A percentile compares a stretch with the other conserved stretches of the same genome.
These are phyloP conservation scores for Hyperoplus immaculatus DNA, from an alignment of 2,797 vertebrate species.

Conservation along the genomic window DNA sequence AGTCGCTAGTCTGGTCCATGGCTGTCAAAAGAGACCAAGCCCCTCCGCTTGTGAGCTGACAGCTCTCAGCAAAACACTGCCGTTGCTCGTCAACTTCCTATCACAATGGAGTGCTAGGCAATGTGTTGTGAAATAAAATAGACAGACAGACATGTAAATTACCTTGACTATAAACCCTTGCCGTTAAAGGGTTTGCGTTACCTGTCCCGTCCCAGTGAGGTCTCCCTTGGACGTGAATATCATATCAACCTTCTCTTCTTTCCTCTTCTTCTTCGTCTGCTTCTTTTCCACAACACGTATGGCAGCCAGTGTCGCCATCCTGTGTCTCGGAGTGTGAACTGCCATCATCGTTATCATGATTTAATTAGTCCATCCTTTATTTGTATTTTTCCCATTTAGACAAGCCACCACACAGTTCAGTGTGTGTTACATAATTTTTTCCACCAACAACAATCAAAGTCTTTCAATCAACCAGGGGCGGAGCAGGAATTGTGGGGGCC, in stretches of 20 bases:
- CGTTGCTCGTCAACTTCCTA: not conserved
- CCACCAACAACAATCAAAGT: no score
- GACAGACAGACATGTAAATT: conserved; percentile 10
- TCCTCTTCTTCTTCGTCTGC: conserved; percentile 54
- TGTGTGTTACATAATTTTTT: not conserved
- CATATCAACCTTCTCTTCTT: conserved; percentile 65
- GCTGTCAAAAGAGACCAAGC: conserved; percentile 72
- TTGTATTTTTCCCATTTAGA: not conserved
- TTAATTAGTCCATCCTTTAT: not conserved
- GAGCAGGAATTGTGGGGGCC: no score
- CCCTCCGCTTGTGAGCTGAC: conserved; percentile 59
- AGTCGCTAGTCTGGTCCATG: conserved; percentile 66
- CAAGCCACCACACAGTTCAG: no score
- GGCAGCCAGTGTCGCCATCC: conserved; percentile 32
- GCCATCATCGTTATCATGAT: not conserved
- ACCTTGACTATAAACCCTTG: conserved; percentile 51
- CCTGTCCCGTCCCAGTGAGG: conserved; percentile 78
- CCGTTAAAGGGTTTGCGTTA: conserved; percentile 60
- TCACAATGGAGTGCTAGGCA: no score
- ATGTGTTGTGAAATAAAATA: not conserved
- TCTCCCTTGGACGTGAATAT: conserved; percentile 75
- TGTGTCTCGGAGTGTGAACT: conserved; percentile 47
- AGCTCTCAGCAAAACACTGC: conserved; percentile 43
- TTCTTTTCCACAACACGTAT: not conserved
- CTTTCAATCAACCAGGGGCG: not conserved